Evolutionary conservation across 2,113 vertebrate genomes (phyloP), one percentile per base, ranked within the genome.

Genomic region (Sturnira hondurensis): DNA sequence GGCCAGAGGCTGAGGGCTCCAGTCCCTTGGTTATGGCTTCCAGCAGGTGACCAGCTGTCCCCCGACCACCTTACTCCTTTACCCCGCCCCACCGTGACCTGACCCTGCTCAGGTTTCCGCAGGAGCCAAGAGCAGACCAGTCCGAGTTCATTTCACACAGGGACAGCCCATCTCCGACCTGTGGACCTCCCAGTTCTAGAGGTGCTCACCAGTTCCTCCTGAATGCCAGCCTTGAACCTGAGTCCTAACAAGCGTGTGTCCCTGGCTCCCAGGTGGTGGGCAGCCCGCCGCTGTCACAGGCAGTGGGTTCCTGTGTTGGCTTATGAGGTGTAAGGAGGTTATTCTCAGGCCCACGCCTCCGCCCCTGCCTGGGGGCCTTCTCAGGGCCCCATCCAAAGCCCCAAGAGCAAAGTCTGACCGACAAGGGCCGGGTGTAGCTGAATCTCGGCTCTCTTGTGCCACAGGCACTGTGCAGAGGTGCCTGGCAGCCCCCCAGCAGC

Each of bases 61-160:
- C 24, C 38, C 3, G 1, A 10, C 26, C 58, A 12, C 65, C 7
- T 4, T 8, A 2, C 1, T 24, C 24, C 56, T 28, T 4, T 4
- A 28, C 4, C 3, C 56, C 56, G 4, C 56, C 56, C 52, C 0
- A 1, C 50, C 2, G 0, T 2, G 13, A 3, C 22, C 50, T 13
- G 50, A 17, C 24, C 13, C 17, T 2, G 16, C 58, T 41, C 20
- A 6, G 67, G 4, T 4, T 50, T 22, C 43, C 4, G 2, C 5
- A 4, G 1, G 26, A 58, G 84, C 52, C 4, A 5, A 0, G 9
- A 43, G 20, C 56, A 1, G 58, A 13, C 58, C 24, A 0, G 16
- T 15, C 45, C 19, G 2, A 5, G 63, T 63, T 33, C 20, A 1
- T 17, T 20, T 74, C 15, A 9, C 92, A 1, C n/a, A 14, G 5